phyloP scores from a whole-genome alignment of 2,888 invertebrate genomes.

The Keiferia lycopersicella region DNA sequence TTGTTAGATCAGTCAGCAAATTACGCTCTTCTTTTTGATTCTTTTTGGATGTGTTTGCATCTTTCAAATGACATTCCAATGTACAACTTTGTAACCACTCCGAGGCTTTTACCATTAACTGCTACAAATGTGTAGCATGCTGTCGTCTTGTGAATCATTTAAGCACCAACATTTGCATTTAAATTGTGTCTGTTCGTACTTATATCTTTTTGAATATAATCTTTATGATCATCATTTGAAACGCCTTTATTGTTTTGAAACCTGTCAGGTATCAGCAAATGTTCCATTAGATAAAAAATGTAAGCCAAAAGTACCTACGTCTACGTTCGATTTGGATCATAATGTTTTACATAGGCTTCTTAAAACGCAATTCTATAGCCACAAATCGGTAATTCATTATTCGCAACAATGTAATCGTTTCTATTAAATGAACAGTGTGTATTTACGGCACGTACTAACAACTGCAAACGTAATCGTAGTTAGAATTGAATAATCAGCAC shows the following conservation, averaged over 20 bases:
- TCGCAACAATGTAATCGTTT: not conserved
- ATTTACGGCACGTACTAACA: slow-evolving; percentile 26
- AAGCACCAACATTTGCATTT: not conserved
- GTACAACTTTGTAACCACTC: not conserved
- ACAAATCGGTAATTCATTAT: not conserved
- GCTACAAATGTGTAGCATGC: not conserved
- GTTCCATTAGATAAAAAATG: too few relatives aligned
- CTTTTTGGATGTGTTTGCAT: too few relatives aligned
- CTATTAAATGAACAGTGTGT: not conserved
- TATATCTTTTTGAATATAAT: not conserved
- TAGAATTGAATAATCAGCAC: slow-evolving; percentile 59
- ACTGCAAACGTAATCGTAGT: slow-evolving; percentile 55
- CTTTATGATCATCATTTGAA: not conserved
- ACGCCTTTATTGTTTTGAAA: not conserved
- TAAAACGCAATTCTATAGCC: not conserved
- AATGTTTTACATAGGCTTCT: not conserved
- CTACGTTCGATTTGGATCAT: too few relatives aligned
- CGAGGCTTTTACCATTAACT: not conserved
- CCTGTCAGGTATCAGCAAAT: not conserved
- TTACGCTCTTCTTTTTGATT: too few relatives aligned
- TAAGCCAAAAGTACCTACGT: too few relatives aligned
- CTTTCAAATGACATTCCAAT: not conserved
- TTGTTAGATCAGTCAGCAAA: too few relatives aligned
- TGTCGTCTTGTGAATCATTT: not conserved
- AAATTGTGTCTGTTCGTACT: not conserved